Conservation (phyloP, 92 coral and sea anemone species). For the Siderastrea siderea region DNA sequence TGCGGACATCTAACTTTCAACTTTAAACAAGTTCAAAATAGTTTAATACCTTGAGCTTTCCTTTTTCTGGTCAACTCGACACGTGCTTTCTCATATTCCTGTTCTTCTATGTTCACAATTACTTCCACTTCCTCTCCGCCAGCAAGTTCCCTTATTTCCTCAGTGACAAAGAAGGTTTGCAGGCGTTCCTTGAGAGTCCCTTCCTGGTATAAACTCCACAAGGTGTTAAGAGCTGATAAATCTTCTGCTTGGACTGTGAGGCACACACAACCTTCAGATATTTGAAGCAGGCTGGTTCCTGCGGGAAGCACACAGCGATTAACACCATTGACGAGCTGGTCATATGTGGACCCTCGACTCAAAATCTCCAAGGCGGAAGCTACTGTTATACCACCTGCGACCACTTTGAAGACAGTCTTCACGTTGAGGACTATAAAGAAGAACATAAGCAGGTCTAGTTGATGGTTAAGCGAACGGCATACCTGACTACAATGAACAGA, state of each 20-base stretch:
- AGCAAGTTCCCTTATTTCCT: slow-evolving; percentile 1
- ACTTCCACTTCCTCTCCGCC: background rate
- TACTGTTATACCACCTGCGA: no score
- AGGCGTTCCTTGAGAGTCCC: slow-evolving; percentile 3
- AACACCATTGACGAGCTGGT: no score
- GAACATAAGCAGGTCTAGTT: background rate
- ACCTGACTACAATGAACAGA: no score
- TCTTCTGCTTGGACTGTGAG: no score
- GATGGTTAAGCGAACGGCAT: no score
- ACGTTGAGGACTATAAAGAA: background rate
- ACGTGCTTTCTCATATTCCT: background rate
- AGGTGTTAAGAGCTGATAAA: background rate
- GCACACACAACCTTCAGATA: background rate
- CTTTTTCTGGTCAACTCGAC: background rate
- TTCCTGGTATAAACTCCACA: background rate
- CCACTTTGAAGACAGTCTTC: background rate
- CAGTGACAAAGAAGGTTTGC: background rate
- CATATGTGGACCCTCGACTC: background rate
- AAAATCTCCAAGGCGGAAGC: background rate
- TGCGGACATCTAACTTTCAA: no score
- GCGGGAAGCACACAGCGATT: background rate
- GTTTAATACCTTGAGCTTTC: background rate
- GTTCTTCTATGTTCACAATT: background rate
- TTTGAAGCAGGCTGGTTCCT: background rate
- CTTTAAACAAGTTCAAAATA: no score